Base-by-base conservation (phyloP, 2,888 invertebrate genomes). In the Nomada flava region DNA sequence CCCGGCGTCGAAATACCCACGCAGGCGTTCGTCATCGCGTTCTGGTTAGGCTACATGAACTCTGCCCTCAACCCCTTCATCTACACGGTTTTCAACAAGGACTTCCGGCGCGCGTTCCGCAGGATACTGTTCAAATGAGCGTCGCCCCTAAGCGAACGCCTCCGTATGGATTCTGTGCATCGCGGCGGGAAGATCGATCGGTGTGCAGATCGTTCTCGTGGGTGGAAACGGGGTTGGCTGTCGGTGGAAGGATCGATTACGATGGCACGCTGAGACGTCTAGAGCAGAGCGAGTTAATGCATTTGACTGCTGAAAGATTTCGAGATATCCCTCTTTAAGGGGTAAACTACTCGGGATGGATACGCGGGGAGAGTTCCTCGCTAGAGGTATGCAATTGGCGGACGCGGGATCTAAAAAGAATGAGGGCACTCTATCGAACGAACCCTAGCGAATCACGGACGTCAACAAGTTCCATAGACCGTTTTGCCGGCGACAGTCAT, bases 1-100 rank as follows among this genome's bases (percentile, higher is more conserved):
- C 95, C 96, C 73, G 93, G 94, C 68, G 97, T 97, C 93, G 95
- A 96, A 65, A 97, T 98, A 91, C 98, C 98, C 0, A 95, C 95
- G 18, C 96, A 97, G 90, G 98, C 97, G 62, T 99, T 98, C 92
- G 97, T 98, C 76, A 96, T 98, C 87, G 98, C 98, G 53, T 99
- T 99, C 94, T 99, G 99, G 99, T 95, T 99, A 86, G 99, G 99
- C 59, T 99, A 99, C 94, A 98, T 98, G 97, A 99, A 99, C 94
- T 98, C 98, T 78, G 98, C 98, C 68, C 95, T 99, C 72, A 99
- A 99, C 94, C 98, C 98, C 82, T 98, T 97, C 91, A 98, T 98
- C 91, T 99, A 99, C 94, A 99, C 98, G 79, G 98, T 99, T 92
- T 99, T 99, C 95, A 99, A 99, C 95, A 98, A 98, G 95, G 99